phyloP scores from a whole-genome alignment of 2,113 vertebrate genomes.

The Peromyscus polionotus region DNA sequence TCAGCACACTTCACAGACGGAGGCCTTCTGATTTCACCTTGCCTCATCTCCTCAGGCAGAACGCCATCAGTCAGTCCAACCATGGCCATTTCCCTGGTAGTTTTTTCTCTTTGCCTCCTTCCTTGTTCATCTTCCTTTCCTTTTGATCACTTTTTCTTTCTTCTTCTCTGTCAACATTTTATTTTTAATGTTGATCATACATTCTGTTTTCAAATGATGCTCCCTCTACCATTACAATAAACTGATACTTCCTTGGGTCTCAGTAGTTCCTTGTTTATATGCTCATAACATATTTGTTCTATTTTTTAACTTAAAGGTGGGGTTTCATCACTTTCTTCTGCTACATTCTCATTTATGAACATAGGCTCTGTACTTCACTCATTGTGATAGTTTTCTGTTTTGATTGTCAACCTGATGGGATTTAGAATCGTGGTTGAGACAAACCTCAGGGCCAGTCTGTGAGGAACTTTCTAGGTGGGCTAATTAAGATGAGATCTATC shows the following conservation, averaged over 20 bases:
- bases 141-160: background rate
- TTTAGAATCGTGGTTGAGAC: background rate
- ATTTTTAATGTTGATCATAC: background rate
- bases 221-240: background rate
- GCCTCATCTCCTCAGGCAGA: background rate
- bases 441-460: background rate
- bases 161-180: background rate
- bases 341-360: background rate
- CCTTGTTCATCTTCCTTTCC: accelerated
- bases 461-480: background rate
- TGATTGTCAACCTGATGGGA: background rate
- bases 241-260: background rate
- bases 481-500: background rate
- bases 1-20: background rate
- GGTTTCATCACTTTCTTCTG: background rate
- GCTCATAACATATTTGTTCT: background rate
- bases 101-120: background rate
- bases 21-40: background rate
- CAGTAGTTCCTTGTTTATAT: background rate
- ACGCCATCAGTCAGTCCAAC: no score
- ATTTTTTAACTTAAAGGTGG: background rate
- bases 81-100: background rate
- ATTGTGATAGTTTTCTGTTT: background rate
- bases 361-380: background rate
- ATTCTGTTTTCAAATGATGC: background rate